These are phyloP conservation scores for Agriopis leucophaearia DNA, from an alignment of 2,888 invertebrate genomes.

Conservation along the genomic window DNA sequence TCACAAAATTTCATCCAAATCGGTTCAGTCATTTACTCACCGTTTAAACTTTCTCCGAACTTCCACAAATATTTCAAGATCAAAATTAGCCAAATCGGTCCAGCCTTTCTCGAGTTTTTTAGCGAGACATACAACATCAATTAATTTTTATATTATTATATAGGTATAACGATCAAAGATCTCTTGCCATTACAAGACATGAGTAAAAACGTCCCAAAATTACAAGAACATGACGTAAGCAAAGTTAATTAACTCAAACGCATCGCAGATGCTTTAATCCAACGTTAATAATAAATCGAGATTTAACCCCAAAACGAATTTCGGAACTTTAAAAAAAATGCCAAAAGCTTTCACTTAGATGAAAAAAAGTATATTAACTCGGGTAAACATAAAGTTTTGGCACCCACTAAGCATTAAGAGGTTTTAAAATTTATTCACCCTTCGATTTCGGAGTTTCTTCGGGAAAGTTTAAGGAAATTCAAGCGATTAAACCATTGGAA, in stretches of 20 bases:
- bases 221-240: background rate
- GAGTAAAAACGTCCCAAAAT: background rate
- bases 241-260: slow-evolving; percentile 41
- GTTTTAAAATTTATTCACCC: slow-evolving; percentile 86
- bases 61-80: too few species aligned
- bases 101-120: too few species aligned
- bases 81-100: too few species aligned
- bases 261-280: slow-evolving; percentile 50
- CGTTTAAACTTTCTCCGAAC: too few species aligned
- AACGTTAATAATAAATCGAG: slow-evolving; percentile 57
- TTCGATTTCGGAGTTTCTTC: slow-evolving; percentile 76
- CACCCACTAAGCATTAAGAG: slow-evolving; percentile 79
- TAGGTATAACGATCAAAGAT: too few species aligned
- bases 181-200: too few species aligned
- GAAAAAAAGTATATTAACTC: slow-evolving; percentile 60
- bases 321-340: slow-evolving; percentile 57
- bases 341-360: slow-evolving; percentile 64
- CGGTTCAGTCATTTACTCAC: too few species aligned
- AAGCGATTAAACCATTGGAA: slow-evolving; percentile 77
- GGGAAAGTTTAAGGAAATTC: slow-evolving; percentile 75
- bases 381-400: slow-evolving; percentile 75
- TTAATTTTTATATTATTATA: too few species aligned
- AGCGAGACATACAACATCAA: too few species aligned
- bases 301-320: slow-evolving; percentile 52
- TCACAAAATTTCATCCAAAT: too few species aligned